phyloP scores from a whole-genome alignment of 2,113 vertebrate species.

The Hyla sarda region DNA sequence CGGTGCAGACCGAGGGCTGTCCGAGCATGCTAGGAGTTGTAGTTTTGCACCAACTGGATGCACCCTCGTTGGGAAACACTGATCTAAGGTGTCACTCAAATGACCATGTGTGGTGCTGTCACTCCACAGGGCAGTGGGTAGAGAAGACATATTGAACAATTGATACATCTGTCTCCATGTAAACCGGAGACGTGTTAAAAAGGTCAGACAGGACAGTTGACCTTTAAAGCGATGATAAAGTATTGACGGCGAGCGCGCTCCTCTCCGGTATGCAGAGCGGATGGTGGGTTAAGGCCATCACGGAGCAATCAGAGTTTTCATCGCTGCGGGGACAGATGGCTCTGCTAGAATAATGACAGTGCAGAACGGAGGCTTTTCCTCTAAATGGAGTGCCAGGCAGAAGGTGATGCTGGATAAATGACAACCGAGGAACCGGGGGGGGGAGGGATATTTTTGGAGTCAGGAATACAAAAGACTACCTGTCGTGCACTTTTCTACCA shows the following conservation, averaged over 20 bases:
- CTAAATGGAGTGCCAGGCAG: constrained; percentile 47
- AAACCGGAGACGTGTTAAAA: constrained; percentile 40
- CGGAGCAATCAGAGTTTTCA: constrained; percentile 46
- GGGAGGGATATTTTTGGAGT: too few relatives aligned
- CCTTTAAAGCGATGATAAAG: constrained; percentile 56
- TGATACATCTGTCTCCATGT: constrained; percentile 52
- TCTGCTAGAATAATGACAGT: constrained; percentile 54
- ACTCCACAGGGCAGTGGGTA: constrained; percentile 9
- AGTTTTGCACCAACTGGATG: too few relatives aligned
- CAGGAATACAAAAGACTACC: constrained; percentile 28
- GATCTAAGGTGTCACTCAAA: background rate
- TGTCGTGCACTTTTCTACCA: background rate
- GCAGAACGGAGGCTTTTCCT: constrained; percentile 37
- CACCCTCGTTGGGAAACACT: too few relatives aligned
- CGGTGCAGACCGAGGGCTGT: too few relatives aligned
- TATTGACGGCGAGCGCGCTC: constrained; percentile 45
- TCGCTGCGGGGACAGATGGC: constrained; percentile 58
- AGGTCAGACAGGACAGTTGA: constrained; percentile 54
- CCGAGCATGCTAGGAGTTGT: too few relatives aligned
- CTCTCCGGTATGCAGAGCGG: constrained; percentile 1
- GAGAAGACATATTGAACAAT: constrained; percentile 39
- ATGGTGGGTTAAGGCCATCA: constrained; percentile 25
- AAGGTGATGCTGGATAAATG: constrained; percentile 57
- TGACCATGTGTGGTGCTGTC: constrained; percentile 21
- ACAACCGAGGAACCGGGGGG: constrained; percentile 36